Evolutionary conservation across 2,888 invertebrate species (phyloP), one percentile per base, ranked within the genome.

Genomic region (Cinara cedri): DNA sequence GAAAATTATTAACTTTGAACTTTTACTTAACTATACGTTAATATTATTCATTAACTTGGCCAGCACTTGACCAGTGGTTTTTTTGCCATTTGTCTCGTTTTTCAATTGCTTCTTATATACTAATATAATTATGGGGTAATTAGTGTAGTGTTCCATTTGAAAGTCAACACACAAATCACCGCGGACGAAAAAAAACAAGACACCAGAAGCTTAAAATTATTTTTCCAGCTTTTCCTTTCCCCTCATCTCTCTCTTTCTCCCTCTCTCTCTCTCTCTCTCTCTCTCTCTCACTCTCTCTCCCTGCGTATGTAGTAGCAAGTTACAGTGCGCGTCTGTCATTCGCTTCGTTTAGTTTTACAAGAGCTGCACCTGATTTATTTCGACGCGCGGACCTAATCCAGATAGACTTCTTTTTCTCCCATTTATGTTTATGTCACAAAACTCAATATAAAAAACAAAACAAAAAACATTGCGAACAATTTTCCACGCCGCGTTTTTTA

Each of bases 321-420:
- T 1, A 14, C n/a, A 60, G 55, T 11, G 55, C 21, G 26, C 46
- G 72, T 74, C 72, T 63, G 76, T 76, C 68, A 68, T 68, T 26
- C 76, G 76, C 76, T 76, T 68, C 76, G 68, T 68, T 76, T 76
- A 34, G 66, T 76, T 57, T 76, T 46, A 76, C 66, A 57, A 76
- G 66, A 21, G 76, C 76, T 68, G 68, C 57, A 49, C 55, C 57
- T 60, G 76, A 76, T 76, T 76, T 76, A 68, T 76, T 57, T 68
- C 76, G 57, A 76, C 76, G 68, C 24, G 57, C 24, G 76, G 44
- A 16, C 76, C 68, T 76, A 57, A 76, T 76, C 68, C 63, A 57
- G 66, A 49, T 49, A 68, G 76, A 68, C 76, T 76, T 66, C 26
- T 55, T 57, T 68, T 42, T 42, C 54, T 65, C 24, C 11, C 55